Base-by-base conservation (phyloP, 2,888 invertebrate species). In the Noctua janthina region DNA sequence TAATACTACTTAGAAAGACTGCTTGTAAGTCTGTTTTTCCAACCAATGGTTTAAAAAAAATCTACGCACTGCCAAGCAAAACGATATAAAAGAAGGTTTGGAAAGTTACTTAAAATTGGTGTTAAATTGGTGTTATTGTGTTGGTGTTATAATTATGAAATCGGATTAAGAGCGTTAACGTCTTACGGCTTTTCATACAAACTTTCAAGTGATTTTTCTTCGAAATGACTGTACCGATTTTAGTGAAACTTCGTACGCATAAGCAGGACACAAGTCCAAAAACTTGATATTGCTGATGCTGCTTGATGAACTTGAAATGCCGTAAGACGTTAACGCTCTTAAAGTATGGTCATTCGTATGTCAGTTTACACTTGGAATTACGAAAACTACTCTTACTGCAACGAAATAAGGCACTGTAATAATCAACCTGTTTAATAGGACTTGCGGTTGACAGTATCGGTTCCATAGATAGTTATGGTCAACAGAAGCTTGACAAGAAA, bases 141-240 rank as follows among this genome's bases (percentile, higher is more conserved):
- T n/a, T n/a, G n/a, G n/a, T n/a, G 29, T 68, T 62, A 79, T 69
- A 51, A 69, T 78, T 17, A 78, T 59, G 17, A 77, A n/a, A 49
- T 23, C 13, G 13, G 17, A 49, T 67, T 67, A 29, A 29, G 29
- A 29, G 29, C 29, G 29, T 29, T 29, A 29, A 29, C 29, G 29
- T 29, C 29, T 29, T 29, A 29, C 29, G 29, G 29, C 29, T 29
- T 29, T 29, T 29, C 29, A 29, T 29, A 29, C 29, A 29, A 29
- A 29, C 29, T 29, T 1, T 29, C 29, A 29, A 29, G 29, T 29
- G 29, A 29, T 29, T 29, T 29, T 29, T 29, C 29, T 29, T 29
- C 29, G 29, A 29, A 29, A 29, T 29, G 29, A 29, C 29, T 29
- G 29, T 29, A 29, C 29, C 29, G 29, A 29, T 29, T 29, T 29